These are phyloP conservation scores for Andinoacara biseriatus DNA, from an alignment of 2,113 vertebrate species.

Conservation along the genomic window DNA sequence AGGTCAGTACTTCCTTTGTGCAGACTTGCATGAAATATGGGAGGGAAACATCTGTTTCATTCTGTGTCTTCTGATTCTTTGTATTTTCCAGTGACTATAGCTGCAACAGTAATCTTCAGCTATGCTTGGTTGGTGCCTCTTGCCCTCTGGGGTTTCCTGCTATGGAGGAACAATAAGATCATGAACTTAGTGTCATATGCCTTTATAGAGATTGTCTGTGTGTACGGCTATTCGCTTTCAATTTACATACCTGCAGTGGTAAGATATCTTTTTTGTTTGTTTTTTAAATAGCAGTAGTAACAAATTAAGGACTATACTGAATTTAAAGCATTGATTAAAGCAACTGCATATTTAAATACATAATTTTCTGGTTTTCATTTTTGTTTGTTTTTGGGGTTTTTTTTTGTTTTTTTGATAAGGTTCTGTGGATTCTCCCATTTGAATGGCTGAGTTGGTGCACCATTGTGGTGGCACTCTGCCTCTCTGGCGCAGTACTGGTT, in stretches of 20 bases:
- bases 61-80: not conserved
- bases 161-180: constrained; percentile 94
- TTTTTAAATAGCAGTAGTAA: not conserved
- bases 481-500: constrained; percentile 92
- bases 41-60: not conserved
- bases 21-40: not conserved
- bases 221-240: constrained; percentile 95
- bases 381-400: too few relatives aligned
- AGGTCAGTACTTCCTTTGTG: constrained; percentile 76
- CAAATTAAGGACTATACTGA: not conserved
- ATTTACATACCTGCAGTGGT: constrained; percentile 96
- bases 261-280: constrained; percentile 53
- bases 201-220: constrained; percentile 95
- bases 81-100: constrained; percentile 88
- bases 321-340: not conserved
- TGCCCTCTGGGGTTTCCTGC: constrained; percentile 91
- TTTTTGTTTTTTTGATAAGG: constrained; percentile 71
- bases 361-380: not conserved
- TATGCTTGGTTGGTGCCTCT: constrained; percentile 96
- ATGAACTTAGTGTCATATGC: constrained; percentile 93
- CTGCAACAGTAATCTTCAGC: constrained; percentile 91
- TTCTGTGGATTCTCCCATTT: constrained; percentile 90
- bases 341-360: not conserved
- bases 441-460: constrained; percentile 89
- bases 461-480: constrained; percentile 85